These are phyloP conservation scores for Harpalus rubripes DNA, from an alignment of 2,888 invertebrate species.

Conservation along the genomic window DNA sequence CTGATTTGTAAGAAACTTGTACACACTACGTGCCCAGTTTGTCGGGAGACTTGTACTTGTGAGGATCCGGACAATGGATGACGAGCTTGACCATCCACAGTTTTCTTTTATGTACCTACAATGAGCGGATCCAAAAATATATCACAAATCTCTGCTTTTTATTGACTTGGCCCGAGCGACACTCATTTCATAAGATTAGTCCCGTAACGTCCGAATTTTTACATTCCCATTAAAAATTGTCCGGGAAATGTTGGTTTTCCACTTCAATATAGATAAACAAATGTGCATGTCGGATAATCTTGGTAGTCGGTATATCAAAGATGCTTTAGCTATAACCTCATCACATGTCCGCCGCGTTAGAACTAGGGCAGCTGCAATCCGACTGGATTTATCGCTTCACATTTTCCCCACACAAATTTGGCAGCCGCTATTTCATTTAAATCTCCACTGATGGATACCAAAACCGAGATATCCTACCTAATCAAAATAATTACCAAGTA, in stretches of 20 bases:
- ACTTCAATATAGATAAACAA: neutral
- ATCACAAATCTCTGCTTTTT: no score
- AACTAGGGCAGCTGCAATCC: slow-evolving; percentile 45
- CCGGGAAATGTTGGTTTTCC: no score
- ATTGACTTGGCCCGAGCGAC: no score
- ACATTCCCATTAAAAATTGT: neutral
- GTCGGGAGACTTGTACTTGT: no score
- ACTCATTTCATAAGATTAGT: no score
- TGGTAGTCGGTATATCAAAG: neutral
- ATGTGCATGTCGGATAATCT: neutral
- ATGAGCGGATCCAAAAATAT: no score
- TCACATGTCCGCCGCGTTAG: neutral
- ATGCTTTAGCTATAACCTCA: neutral
- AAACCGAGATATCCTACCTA: neutral
- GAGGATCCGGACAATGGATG: no score
- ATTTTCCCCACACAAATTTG: slow-evolving; percentile 52
- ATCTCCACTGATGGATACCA: slow-evolving; percentile 29
- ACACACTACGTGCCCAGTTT: no score
- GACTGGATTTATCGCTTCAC: slow-evolving; percentile 44
- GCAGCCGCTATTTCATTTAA: slow-evolving; percentile 59
- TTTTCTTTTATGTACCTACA: no score
- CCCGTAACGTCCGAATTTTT: no score
- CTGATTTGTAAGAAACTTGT: no score
- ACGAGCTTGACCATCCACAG: no score
- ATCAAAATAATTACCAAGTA: neutral